Conservation (phyloP, 2,797 vertebrate genomes). For the Melanotaenia trifasciata region DNA sequence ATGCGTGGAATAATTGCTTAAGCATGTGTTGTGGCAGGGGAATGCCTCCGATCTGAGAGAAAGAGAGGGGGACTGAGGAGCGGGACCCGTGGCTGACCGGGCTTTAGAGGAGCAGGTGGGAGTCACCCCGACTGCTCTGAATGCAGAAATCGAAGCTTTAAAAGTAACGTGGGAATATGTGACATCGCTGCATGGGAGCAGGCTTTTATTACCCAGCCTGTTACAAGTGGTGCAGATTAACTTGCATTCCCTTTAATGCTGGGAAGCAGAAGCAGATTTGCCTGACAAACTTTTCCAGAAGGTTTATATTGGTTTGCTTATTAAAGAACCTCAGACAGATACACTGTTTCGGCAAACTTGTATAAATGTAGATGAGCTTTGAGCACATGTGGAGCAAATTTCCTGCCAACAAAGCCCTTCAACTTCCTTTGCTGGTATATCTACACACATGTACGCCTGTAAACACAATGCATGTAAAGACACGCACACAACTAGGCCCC, state of each 20-base stretch:
- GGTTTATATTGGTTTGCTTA: constrained; percentile 53
- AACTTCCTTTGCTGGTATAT: constrained; percentile 71
- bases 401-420: constrained; percentile 49
- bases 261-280: constrained; percentile 34
- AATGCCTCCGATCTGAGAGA: constrained; percentile 60
- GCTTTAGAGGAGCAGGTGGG: constrained; percentile 76
- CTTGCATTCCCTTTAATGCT: constrained; percentile 25
- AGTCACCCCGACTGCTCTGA: constrained; percentile 14
- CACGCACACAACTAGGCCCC: constrained; percentile 43
- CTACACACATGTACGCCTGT: constrained; percentile 20
- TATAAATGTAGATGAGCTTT: constrained; percentile 62
- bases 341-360: constrained; percentile 61
- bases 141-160: constrained; percentile 28
- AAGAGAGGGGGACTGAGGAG: constrained; percentile 49
- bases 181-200: constrained; percentile 36
- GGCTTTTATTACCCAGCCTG: constrained; percentile 47
- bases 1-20: constrained; percentile 81
- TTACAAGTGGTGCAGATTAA: constrained; percentile 60
- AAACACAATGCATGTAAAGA: constrained; percentile 33
- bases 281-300: constrained; percentile 52
- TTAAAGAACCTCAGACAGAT: constrained; percentile 68
- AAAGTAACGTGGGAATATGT: constrained; percentile 14
- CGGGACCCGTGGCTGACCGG: constrained; percentile 62
- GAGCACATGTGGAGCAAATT: constrained; percentile 75
- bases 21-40: constrained; percentile 78